These are phyloP conservation scores for Agapetus fuscipes DNA, from an alignment of 2,888 invertebrate genomes.

Conservation along the genomic window DNA sequence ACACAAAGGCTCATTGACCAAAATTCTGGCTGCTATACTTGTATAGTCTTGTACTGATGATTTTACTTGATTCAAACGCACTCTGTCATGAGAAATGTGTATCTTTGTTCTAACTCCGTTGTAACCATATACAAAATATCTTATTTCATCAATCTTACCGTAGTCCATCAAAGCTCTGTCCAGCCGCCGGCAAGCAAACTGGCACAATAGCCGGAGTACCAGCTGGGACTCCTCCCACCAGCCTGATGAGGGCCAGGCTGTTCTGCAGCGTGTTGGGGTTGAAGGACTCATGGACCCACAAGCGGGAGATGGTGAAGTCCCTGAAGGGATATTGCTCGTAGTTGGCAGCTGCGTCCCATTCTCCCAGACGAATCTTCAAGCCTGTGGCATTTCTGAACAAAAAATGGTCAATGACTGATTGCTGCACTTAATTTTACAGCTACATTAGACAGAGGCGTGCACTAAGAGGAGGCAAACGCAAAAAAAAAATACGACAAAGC, in stretches of 20 bases:
- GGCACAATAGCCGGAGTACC: constrained; percentile 50
- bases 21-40: too few species aligned
- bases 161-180: constrained; percentile 39
- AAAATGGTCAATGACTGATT: too few species aligned
- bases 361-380: constrained; percentile 62
- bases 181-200: constrained; percentile 47
- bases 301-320: constrained; percentile 48
- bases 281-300: constrained; percentile 56
- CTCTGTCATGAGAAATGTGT: too few species aligned
- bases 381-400: constrained; percentile 24
- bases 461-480: neutral
- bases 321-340: constrained; percentile 56
- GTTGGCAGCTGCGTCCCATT: constrained; percentile 61
- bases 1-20: too few species aligned
- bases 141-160: too few species aligned
- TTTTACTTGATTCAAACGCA: too few species aligned
- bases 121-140: too few species aligned
- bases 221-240: constrained; percentile 49
- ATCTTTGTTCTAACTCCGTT: too few species aligned
- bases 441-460: too few species aligned
- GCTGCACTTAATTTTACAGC: too few species aligned
- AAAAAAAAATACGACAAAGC: neutral
- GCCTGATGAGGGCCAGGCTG: constrained; percentile 69
- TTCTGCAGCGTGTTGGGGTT: constrained; percentile 64
- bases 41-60: too few species aligned